Evolutionary conservation across 2,113 vertebrate species (phyloP), one percentile per base, ranked within the genome.

Genomic region (Phoenicopterus ruber): DNA sequence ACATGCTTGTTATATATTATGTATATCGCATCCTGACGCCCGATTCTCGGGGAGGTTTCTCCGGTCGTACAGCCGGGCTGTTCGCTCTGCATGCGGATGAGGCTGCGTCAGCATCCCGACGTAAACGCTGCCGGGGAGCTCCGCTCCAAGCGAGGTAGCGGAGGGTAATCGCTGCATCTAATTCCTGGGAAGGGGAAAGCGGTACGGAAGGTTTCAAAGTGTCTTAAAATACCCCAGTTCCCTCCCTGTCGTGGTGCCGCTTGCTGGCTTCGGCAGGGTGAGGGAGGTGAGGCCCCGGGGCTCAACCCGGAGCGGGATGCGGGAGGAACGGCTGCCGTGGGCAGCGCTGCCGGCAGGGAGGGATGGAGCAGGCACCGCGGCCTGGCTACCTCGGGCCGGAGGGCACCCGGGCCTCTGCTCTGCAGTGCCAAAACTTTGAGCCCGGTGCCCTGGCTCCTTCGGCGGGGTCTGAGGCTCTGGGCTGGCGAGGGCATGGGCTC

Each of bases 1-100:
- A 96, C 94, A 94, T 13, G 89, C 93, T 69, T 18, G 94, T 78
- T 90, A 42, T 82, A 88, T 91, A 79, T 92, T 82, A 82, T 88
- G 97, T 71, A 47, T 95, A 92, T 84, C 15, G 66, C 93, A 67
- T 24, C 85, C 79, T 16, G 22, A 26, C 66, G 94, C 93, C 87
- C 38, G 93, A 17, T 82, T 84, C 36, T 3, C 14, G 13, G 82
- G 83, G 92, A 91, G 93, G 77, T 40, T 81, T 63, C 66, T 72
- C n/a, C 34, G 90, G 76, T 88, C 78, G 8, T 29, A 16, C 90
- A 90, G 96, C 80, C 28, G 92, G 89, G 90, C 90, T 44, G 52
- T 61, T 87, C 46, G 96, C 95, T 7, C 63, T 36, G 95, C 93
- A 59, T 85, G 92, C 59, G 91, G 90, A 82, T 85, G 66, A 92